Evolutionary conservation across 2,797 vertebrate species (phyloP), one percentile per base, ranked within the genome.

Genomic region (Heterohyrax brucei): DNA sequence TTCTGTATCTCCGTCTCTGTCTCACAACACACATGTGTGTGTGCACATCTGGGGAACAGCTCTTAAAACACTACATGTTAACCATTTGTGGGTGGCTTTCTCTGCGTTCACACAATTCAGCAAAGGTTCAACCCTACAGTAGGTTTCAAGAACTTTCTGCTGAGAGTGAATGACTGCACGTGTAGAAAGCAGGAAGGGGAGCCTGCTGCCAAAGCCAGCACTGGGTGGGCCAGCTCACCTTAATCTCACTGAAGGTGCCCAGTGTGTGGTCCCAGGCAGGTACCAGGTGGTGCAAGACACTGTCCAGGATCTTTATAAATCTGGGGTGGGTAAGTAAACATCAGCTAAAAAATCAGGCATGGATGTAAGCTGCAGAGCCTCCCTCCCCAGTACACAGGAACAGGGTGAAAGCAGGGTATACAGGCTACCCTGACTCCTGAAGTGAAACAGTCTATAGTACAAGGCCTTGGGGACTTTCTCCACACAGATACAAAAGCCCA

Each of bases 201-300:
- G 48, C 22, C 59, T 70, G 73, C 16, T 30, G 48, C 26, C 70
- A 13, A 92, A 39, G 56, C 30, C 21, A 77, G 79, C n/a, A 24
- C 10, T n/a, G 18, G 21, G 18, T n/a, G 77, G 7, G 22, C 19
- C 10, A 84, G 30, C 97, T 99, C 93, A 99, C 99, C 99, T 99
- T 99, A 96, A 99, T 99, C 70, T 99, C 99, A 98, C 98, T 99
- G 98, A 99, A 99, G 2, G 99, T 99, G 21, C 99, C 99, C 61
- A 99, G 97, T 33, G 99, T 99, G 97, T 99, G 99, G 96, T 99
- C 99, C 99, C 99, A 99, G 88, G 99, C 99, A 14, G 99, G 99
- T 33, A 99, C 98, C 93, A 99, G 97, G 97, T 99, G 99, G 95
- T 99, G 99, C 90, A 99, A 98, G 50, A 99, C 99, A 62, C 98